Evolutionary conservation across 2,888 invertebrate genomes (phyloP), one percentile per base, ranked within the genome.

Genomic region (Drosophila anceps): DNA sequence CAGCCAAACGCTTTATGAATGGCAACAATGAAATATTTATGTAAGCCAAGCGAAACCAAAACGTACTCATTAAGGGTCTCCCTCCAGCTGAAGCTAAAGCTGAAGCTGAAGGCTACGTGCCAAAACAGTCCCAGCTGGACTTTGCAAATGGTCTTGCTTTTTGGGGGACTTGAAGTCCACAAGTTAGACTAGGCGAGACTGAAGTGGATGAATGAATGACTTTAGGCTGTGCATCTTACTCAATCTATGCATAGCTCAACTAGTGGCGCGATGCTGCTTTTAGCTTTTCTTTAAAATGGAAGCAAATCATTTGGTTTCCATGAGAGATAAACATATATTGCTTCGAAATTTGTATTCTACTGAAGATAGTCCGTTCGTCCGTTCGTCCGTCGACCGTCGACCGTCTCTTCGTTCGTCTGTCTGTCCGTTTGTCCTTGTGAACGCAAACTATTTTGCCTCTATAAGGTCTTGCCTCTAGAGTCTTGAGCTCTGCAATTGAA

Each of bases 21-120:
- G 90, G 74, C 76, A 71, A 81, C 81, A 79, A 79, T 85, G 61
- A 82, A 84, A 88, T 85, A 86, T 86, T 86, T 86, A 86, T 88
- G 18, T 54, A 54, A 54, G 62, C 58, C 63, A 69, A 61, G 73
- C 24, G 33, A 37, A 53, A 37, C 53, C 53, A 37, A 53, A 53
- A 27, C 29, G 29, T 31, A 48, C 48, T 48, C 29, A 48, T 48
- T 48, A 48, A 31, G 48, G 4, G 12, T 18, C 29, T 10, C 29
- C 48, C 48, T 10, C 18, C 53, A 35, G 35, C 51, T 41, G 29
- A 27, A 48, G 48, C n/a, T 29, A 10, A 2, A 27, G n/a, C 46
- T 8, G 10, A n/a, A 37, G 20, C 51, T 18, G 33, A 10, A 24
- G 37, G 24, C 53, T 24, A 48, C 48, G 48, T 48, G 37, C 37